Base-by-base conservation (phyloP, 2,888 invertebrate species). In the Leucania comma region DNA sequence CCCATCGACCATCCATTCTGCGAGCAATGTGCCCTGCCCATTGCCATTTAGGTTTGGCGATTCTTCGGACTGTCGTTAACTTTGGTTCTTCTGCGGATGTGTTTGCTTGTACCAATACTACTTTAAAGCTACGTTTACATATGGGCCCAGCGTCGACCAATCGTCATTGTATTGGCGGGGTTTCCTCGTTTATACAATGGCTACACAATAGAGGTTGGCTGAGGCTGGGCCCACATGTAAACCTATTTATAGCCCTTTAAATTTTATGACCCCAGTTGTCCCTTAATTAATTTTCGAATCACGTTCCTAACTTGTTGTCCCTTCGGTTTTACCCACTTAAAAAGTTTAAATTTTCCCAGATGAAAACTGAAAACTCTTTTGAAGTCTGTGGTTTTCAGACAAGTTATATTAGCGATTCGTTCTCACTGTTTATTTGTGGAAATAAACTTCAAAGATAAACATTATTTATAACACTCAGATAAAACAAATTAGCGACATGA, bases 291-390 rank as follows among this genome's bases (percentile, higher is more conserved):
- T 53, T 46, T 59, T 46, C 26, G 20, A 42, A 35, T 35, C 22
- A 46, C 35, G 20, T 70, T 72, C 59, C 32, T 9, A 72, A 56
- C 22, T 42, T 22, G 12, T 26, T 20, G 8, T 54, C 29, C n/a
- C 29, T 48, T n/a, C 8, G 5, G 24, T 26, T 22, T 26, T 32
- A 20, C 20, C 64, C 56, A 57, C 48, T 10, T 32, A 5, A 42
- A 73, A 74, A 74, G 17, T 74, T 50, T 14, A 62, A 42, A 63
- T 42, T 42, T n/a, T 32, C 48, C 12, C 8, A 57, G 20, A 64
- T n/a, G 56, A 57, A 73, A 74, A 74, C 32, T n/a, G 56, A 57
- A 73, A 74, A 74, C 32, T 35, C 14, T 24, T 65, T 51, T 42
- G 50, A 32, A 50, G 29, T 42, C 62, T 24, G 22, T 38, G 48